These are phyloP conservation scores for Drosophila pseudoananassae DNA, from an alignment of 1,140 invertebrate species.

Conservation along the genomic window DNA sequence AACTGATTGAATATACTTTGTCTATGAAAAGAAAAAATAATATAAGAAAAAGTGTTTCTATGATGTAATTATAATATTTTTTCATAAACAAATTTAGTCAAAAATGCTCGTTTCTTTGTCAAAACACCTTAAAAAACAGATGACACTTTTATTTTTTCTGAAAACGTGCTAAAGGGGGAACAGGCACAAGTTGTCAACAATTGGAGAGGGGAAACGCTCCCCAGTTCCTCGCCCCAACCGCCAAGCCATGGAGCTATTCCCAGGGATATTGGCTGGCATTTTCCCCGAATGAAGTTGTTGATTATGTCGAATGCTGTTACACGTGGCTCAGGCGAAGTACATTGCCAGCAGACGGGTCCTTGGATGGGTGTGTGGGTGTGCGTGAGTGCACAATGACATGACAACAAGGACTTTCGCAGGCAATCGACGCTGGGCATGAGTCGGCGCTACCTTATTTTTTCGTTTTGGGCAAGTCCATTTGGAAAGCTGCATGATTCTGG, in stretches of 20 bases:
- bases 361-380: not conserved
- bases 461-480: constrained; percentile 25
- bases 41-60: no score
- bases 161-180: constrained; percentile 11
- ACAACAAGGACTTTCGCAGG: constrained; percentile 30
- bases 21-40: not conserved
- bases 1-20: not conserved
- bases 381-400: constrained; percentile 44
- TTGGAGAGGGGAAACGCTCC: constrained; percentile 32
- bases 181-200: constrained; percentile 73
- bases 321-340: constrained; percentile 46
- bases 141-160: constrained; percentile 56
- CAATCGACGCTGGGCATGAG: constrained; percentile 54
- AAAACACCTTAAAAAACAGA: constrained; percentile 27
- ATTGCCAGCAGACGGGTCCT: no score
- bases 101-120: no score
- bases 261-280: constrained; percentile 42
- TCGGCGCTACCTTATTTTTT: constrained; percentile 42
- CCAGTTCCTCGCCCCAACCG: not conserved
- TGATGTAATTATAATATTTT: no score
- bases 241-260: constrained; percentile 1
- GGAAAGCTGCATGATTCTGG: constrained; percentile 54
- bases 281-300: constrained; percentile 71
- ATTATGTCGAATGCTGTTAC: constrained; percentile 54
- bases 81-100: no score